phyloP scores from a whole-genome alignment of 2,888 invertebrate species.

The Anoncus sp. region DNA sequence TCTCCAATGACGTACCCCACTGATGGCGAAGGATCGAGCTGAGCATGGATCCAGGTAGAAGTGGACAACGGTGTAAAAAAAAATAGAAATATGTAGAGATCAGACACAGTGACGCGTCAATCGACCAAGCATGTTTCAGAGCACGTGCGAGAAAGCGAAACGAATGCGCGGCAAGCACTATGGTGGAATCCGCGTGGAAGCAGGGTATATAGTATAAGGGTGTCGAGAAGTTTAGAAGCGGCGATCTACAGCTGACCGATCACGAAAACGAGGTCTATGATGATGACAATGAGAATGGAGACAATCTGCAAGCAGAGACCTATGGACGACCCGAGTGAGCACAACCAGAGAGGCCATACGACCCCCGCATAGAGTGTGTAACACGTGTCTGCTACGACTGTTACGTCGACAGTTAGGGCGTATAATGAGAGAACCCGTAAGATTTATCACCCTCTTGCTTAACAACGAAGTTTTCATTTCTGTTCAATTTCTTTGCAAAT shows the following conservation, averaged over 20 bases:
- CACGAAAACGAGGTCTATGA: slow-evolving; percentile 34
- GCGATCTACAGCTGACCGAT: slow-evolving; percentile 52
- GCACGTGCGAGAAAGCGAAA: slow-evolving; percentile 40
- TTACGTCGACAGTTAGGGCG: slow-evolving; percentile 76
- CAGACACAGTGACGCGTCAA: slow-evolving; percentile 23
- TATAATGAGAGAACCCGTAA: slow-evolving; percentile 71
- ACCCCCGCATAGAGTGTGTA: slow-evolving; percentile 67
- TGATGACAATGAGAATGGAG: slow-evolving; percentile 55
- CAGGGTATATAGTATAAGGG: slow-evolving; percentile 23
- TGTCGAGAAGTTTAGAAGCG: slow-evolving; percentile 28
- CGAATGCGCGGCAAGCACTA: slow-evolving; percentile 8
- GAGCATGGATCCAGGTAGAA: slow-evolving; percentile 37
- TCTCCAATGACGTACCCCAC: slow-evolving; percentile 6
- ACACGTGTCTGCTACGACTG: slow-evolving; percentile 82
- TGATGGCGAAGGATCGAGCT: neutral
- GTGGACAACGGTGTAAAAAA: slow-evolving; percentile 57
- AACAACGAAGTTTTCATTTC: neutral
- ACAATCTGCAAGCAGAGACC: slow-evolving; percentile 27
- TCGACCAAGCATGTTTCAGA: slow-evolving; percentile 32
- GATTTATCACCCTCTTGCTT: slow-evolving; percentile 76
- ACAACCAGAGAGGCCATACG: slow-evolving; percentile 34
- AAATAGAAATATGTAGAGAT: slow-evolving; percentile 39
- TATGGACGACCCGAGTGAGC: slow-evolving; percentile 11
- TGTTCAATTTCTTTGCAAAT: slow-evolving; percentile 28
- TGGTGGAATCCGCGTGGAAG: slow-evolving; percentile 14